These are phyloP conservation scores for Prionailurus viverrinus DNA, from an alignment of 2,113 vertebrate genomes.

Conservation along the genomic window DNA sequence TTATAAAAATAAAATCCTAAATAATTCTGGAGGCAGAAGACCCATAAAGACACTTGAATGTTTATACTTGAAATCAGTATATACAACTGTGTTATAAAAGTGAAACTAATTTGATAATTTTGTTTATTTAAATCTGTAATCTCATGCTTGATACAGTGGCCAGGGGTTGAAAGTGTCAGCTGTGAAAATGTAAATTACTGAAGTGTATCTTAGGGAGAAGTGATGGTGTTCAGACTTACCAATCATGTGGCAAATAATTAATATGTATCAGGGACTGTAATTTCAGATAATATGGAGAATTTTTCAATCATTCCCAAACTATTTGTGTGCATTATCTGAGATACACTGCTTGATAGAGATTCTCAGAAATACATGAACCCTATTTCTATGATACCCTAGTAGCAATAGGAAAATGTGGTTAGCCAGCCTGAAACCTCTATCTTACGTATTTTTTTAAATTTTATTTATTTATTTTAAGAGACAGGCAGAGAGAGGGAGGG, in stretches of 20 bases:
- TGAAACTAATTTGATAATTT: not conserved
- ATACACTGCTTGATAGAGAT: not conserved
- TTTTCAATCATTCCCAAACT: not conserved
- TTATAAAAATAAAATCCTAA: not conserved
- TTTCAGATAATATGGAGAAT: not conserved
- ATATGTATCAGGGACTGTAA: not conserved
- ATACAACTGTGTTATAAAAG: not conserved
- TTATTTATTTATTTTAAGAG: too few relatives aligned
- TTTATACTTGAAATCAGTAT: not conserved
- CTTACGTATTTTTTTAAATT: not conserved
- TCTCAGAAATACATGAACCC: not conserved
- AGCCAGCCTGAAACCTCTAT: not conserved
- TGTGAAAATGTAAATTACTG: constrained; percentile 5
- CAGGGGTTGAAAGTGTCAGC: not conserved
- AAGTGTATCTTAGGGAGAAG: not conserved
- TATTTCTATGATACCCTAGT: not conserved
- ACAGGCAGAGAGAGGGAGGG: too few relatives aligned
- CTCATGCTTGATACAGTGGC: not conserved
- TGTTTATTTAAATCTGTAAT: not conserved
- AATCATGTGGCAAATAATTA: not conserved
- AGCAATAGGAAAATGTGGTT: not conserved
- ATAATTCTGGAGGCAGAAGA: not conserved
- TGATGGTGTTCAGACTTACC: not conserved
- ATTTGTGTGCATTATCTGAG: not conserved
- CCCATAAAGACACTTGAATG: not conserved